Percentiles rank a stretch among this genome's conserved stretches.
phyloP scores from a whole-genome alignment of 2,888 invertebrate species.

The Cynaeus angustus region DNA sequence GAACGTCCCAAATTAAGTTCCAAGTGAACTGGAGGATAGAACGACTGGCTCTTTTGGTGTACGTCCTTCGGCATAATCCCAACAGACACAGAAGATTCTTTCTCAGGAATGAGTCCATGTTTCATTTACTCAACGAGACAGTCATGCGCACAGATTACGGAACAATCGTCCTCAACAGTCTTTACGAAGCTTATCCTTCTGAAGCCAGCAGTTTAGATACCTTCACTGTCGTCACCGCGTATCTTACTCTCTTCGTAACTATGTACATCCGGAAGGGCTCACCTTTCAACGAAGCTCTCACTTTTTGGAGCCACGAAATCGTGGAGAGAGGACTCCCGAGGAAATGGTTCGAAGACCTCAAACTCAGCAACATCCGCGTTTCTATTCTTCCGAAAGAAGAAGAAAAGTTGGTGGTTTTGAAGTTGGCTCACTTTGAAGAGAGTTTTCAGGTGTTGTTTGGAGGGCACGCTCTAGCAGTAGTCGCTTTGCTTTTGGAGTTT shows the following conservation, averaged over 20 bases:
- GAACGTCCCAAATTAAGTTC: background rate
- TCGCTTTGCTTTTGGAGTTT: conserved; percentile 51
- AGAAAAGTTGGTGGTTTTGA: conserved; percentile 43
- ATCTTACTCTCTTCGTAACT: conserved; percentile 50
- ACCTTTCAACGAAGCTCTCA: conserved; percentile 49
- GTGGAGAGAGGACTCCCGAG: conserved; percentile 54
- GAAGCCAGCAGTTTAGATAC: conserved; percentile 18
- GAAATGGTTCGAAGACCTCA: conserved; percentile 56
- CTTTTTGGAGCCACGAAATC: conserved; percentile 55
- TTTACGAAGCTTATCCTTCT: conserved; percentile 24
- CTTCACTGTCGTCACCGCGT: conserved; percentile 13
- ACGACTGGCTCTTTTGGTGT: background rate
- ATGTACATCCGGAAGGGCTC: conserved; percentile 52
- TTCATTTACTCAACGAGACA: conserved; percentile 36
- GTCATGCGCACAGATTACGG: conserved; percentile 29
- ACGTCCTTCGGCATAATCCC: background rate
- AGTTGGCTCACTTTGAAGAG: conserved; percentile 55
- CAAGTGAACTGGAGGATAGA: conserved; percentile 9
- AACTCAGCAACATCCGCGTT: conserved; percentile 35
- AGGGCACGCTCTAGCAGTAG: conserved; percentile 44
- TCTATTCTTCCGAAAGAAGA: conserved; percentile 25
- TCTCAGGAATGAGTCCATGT: background rate
- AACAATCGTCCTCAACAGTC: conserved; percentile 42
- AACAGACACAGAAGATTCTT: background rate
- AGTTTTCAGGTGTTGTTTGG: conserved; percentile 50